Evolutionary conservation across 2,797 vertebrate species (phyloP).

Genomic region (Cuniculus paca): DNA sequence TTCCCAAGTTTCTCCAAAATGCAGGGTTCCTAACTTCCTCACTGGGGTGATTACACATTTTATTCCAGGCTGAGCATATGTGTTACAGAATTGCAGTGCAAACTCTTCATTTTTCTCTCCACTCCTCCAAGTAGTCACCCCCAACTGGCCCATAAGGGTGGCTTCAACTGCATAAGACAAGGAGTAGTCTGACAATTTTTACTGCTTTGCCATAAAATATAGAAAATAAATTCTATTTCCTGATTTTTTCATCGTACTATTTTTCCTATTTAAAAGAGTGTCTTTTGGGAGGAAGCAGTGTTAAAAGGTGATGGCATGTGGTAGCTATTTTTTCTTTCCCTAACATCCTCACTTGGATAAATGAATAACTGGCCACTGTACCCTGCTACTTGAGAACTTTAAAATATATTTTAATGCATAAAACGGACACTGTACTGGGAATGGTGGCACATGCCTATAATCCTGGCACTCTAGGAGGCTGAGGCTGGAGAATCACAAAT

Average conservation of each 20-base stretch:
- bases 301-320: slow-evolving; percentile 1
- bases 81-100: not conserved
- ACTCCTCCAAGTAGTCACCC: not conserved
- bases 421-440: not conserved
- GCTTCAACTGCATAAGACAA: not conserved
- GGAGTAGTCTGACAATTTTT: not conserved
- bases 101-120: not conserved
- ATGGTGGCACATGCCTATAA: not conserved
- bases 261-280: slow-evolving; percentile 9
- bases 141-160: not conserved
- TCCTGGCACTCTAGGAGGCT: not conserved
- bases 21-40: not conserved
- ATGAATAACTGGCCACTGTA: not conserved
- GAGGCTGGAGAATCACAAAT: not conserved
- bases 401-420: not conserved
- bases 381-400: not conserved
- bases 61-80: not conserved
- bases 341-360: slow-evolving; percentile 21
- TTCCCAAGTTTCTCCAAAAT: not conserved
- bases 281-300: not conserved
- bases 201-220: not conserved
- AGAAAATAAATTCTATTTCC: not conserved
- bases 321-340: not conserved
- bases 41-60: not conserved
- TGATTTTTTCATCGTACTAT: not conserved